Base-by-base conservation (phyloP, 2,113 vertebrate genomes). In the Dasypus novemcinctus region DNA sequence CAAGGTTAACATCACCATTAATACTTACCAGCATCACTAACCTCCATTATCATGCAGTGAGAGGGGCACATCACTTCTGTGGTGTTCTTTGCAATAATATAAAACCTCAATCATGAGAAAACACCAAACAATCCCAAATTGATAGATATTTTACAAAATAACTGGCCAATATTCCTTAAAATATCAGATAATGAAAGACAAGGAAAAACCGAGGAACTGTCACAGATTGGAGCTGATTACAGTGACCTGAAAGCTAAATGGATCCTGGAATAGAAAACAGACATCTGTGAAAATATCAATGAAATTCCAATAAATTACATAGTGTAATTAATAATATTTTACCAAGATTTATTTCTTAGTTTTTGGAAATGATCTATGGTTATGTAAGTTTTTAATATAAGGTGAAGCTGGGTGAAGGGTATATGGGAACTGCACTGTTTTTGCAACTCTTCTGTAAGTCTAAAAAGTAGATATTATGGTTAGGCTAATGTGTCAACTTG, bases 241-340 rank as follows among this genome's bases (percentile, higher is more conserved):
- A 14, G 14, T 85, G 85, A 86, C 9, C 27, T 14, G 38, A 81
- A 87, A 69, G 93, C 5, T 46, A 90, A 92, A 57, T 33, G 9
- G n/a, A 27, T 61, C 20, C 52, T 68, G 5, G 21, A 57, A 78
- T 31, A 76, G 46, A 49, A 49, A 92, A n/a, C 20, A 14, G 68
- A 36, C n/a, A 46, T 38, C 11, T 33, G 29, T 74, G 38, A 93
- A 80, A 81, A 20, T 68, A 66, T 4, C 49, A 1, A 41, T 76
- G 23, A 76, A 82, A 69, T 63, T 10, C 29, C 81, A 87, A 61
- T 43, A 21, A 69, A 87, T 57, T 76, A n/a, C 25, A 14, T n/a
- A 69, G 9, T 82, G 72, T 72, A 25, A 15, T 38, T 81, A 76
- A 78, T 38, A 86, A 88, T n/a, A 93, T 78, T 94, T 76, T 95